Evolutionary conservation across 2,113 vertebrate species (phyloP).

Genomic region (Tetraodon nigroviridis): DNA sequence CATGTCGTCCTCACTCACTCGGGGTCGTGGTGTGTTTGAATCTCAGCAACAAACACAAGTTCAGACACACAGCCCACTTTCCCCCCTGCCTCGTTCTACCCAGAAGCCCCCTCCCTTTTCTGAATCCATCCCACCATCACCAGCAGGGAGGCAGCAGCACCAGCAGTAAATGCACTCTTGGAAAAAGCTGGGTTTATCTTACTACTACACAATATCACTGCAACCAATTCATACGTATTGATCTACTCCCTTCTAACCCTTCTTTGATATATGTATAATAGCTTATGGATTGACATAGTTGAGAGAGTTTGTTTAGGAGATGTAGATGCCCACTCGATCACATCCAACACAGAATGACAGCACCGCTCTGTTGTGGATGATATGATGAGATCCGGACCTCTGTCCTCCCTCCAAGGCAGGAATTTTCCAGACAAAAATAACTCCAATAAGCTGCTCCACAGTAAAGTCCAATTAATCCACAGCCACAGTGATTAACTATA

Average conservation of each 20-base stretch:
- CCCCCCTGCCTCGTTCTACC: conserved; percentile 10
- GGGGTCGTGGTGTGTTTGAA: neutral
- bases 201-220: too few relatives aligned
- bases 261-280: too few relatives aligned
- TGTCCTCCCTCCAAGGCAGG: neutral
- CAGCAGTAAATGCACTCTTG: neutral
- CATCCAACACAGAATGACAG: too few relatives aligned
- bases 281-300: too few relatives aligned
- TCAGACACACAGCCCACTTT: conserved; percentile 29
- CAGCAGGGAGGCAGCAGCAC: neutral
- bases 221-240: too few relatives aligned
- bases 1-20: conserved; percentile 37
- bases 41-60: conserved; percentile 28
- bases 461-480: too few relatives aligned
- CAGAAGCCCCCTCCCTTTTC: conserved; percentile 22
- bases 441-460: conserved; percentile 24
- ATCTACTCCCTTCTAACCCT: too few relatives aligned
- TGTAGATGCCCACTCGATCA: neutral
- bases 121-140: conserved; percentile 4
- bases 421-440: conserved; percentile 12
- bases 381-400: neutral
- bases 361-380: neutral
- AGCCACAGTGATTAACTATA: too few relatives aligned
- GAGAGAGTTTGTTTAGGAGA: neutral
- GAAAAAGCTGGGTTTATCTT: too few relatives aligned